phyloP scores from a whole-genome alignment of 1,140 invertebrate species.

The Reticulitermes speratus region DNA sequence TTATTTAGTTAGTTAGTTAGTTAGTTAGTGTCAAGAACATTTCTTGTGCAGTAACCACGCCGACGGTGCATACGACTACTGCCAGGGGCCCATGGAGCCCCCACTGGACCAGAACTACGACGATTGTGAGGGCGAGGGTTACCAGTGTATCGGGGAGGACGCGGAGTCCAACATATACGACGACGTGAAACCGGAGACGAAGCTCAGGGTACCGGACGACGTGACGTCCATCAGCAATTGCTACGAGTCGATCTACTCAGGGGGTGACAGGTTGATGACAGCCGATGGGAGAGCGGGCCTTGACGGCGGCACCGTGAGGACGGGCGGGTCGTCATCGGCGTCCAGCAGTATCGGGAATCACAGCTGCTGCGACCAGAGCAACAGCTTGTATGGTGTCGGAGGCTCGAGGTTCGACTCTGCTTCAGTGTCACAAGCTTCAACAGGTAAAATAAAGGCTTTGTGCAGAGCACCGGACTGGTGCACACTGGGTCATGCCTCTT shows the following conservation, averaged over 20 bases:
- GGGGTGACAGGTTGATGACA: not conserved
- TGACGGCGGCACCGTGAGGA: not conserved
- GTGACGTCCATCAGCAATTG: conserved; percentile 22
- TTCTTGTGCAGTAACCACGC: not conserved
- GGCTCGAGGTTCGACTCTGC: conserved; percentile 28
- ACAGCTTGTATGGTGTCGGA: conserved; percentile 39
- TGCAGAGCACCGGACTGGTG: not conserved
- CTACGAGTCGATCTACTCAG: conserved; percentile 31
- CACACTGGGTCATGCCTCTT: too few species aligned
- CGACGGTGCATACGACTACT: not conserved
- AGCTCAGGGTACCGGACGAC: conserved; percentile 3
- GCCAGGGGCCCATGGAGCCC: not conserved
- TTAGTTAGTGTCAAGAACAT: too few species aligned
- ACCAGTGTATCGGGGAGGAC: conserved; percentile 21
- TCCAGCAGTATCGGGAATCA: not conserved
- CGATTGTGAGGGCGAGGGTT: conserved; percentile 31
- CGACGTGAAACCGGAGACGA: conserved; percentile 5
- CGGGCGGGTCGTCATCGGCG: not conserved
- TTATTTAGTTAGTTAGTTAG: too few species aligned
- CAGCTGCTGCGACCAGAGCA: conserved; percentile 39
- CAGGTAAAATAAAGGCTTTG: conserved; percentile 32
- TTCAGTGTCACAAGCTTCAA: conserved; percentile 36
- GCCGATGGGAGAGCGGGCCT: not conserved
- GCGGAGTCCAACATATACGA: conserved; percentile 19
- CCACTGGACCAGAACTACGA: conserved; percentile 25